Percentiles rank a stretch among this genome's conserved stretches.
Conservation (phyloP, 2,113 vertebrate genomes). For the Salvelinus sp. region DNA sequence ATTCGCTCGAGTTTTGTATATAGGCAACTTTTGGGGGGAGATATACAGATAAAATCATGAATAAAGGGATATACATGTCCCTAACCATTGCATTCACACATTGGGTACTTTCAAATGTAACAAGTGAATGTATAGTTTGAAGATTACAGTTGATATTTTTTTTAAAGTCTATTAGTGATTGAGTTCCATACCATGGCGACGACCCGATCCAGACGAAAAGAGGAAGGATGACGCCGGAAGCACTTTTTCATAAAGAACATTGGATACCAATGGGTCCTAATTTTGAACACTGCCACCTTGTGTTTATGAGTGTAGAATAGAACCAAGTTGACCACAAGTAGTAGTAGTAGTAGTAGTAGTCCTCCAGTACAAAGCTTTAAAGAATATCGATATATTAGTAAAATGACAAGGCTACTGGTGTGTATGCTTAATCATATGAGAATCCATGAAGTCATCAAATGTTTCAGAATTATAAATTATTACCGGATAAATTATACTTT, state of each 20-base stretch:
- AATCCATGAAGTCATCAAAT: no score
- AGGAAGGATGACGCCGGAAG: slow-evolving; percentile 62
- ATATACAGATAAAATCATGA: not conserved
- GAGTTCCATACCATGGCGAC: slow-evolving; percentile 65
- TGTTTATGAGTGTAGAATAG: not conserved
- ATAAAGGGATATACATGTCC: not conserved
- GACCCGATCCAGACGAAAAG: slow-evolving; percentile 67
- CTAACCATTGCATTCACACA: not conserved
- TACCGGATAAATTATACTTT: no score
- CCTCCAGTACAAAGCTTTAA: no score
- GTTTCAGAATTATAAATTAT: no score
- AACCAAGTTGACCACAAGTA: no score
- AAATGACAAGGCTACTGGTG: no score
- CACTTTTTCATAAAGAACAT: slow-evolving; percentile 29
- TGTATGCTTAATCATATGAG: no score
- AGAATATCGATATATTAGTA: no score
- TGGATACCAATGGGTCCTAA: no score
- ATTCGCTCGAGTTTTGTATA: not conserved
- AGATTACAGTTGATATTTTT: slow-evolving; percentile 62
- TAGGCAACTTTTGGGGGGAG: not conserved
- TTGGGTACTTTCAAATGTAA: no score
- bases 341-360: no score
- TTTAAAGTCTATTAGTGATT: not conserved
- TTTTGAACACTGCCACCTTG: slow-evolving; percentile 43
- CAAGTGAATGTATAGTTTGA: not conserved